Conservation (phyloP, 2,888 invertebrate genomes). For the Rhyacophila evoluta region DNA sequence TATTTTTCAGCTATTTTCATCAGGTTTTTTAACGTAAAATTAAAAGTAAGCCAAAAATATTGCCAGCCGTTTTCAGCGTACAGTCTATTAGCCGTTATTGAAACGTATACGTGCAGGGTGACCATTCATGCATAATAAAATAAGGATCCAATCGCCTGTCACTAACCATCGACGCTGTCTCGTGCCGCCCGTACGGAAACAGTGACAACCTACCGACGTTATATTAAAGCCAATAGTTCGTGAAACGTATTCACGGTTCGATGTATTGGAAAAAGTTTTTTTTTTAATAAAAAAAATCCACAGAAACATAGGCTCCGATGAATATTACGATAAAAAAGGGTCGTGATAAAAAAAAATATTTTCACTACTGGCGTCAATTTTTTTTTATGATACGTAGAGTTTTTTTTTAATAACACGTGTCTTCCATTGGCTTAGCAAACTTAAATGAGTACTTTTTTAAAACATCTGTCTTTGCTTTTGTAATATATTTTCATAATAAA, state of each 20-base stretch:
- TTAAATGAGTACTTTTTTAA: too few relatives aligned
- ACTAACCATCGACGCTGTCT: constrained; percentile 2
- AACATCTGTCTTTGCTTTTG: too few relatives aligned
- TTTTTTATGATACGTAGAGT: too few relatives aligned
- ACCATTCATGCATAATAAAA: constrained; percentile 30
- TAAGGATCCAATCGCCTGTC: constrained; percentile 32
- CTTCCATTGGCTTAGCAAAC: too few relatives aligned
- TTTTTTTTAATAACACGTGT: too few relatives aligned
- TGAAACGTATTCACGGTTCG: constrained; percentile 15
- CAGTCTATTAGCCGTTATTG: constrained; percentile 5
- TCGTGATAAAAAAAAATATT: too few relatives aligned
- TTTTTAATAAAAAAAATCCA: neutral
- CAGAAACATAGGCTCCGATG: neutral
- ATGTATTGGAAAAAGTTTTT: constrained; percentile 14
- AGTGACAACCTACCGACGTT: constrained; percentile 1
- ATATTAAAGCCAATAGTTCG: constrained; percentile 14
- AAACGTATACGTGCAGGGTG: neutral
- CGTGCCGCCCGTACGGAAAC: neutral
- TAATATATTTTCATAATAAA: too few relatives aligned
- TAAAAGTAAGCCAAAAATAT: too few relatives aligned
- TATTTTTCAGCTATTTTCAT: too few relatives aligned
- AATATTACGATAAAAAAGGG: neutral
- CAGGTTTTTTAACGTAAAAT: too few relatives aligned
- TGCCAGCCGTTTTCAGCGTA: neutral
- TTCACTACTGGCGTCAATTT: too few relatives aligned